A percentile compares a stretch with the other conserved stretches of the same genome.
phyloP scores from a whole-genome alignment of 2,797 vertebrate species.

The Ceyx erithaca region DNA sequence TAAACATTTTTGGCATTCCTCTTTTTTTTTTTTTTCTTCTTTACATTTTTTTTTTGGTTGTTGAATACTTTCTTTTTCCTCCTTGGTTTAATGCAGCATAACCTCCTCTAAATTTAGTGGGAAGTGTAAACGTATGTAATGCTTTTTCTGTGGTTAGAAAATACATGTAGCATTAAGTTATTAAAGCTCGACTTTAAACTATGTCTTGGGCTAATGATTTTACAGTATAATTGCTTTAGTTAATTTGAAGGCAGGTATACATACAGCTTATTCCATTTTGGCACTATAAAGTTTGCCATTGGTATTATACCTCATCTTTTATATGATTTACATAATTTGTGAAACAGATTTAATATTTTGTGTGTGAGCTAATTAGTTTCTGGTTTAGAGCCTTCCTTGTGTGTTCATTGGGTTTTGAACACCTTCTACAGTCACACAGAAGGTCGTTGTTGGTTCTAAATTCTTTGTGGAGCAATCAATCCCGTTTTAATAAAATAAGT shows the following conservation, averaged over 20 bases:
- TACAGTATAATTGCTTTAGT: constrained; percentile 73
- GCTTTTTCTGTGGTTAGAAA: constrained; percentile 68
- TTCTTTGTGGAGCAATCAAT: constrained; percentile 66
- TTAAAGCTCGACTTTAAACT: constrained; percentile 72
- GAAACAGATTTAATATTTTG: constrained; percentile 74
- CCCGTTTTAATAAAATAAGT: constrained; percentile 64
- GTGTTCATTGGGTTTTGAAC: constrained; percentile 50
- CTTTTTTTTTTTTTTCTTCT: not conserved
- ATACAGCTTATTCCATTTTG: constrained; percentile 71
- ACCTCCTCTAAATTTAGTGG: constrained; percentile 62
- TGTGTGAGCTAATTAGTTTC: constrained; percentile 65
- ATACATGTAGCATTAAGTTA: constrained; percentile 72
- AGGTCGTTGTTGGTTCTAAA: constrained; percentile 54
- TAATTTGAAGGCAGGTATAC: constrained; percentile 72
- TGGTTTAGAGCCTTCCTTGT: constrained; percentile 59
- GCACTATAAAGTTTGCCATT: constrained; percentile 73
- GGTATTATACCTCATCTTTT: constrained; percentile 70
- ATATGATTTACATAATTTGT: constrained; percentile 73
- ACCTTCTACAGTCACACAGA: constrained; percentile 55
- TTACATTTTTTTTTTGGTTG: not conserved
- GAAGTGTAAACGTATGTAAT: constrained; percentile 67
- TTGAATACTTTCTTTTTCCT: constrained; percentile 23
- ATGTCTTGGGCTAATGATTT: constrained; percentile 74
- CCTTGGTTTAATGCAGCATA: constrained; percentile 65
- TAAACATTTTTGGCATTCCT: constrained; percentile 1